Evolutionary conservation across 1,140 invertebrate genomes (phyloP), one percentile per base, ranked within the genome.

Genomic region (Drosophila ohnishii): DNA sequence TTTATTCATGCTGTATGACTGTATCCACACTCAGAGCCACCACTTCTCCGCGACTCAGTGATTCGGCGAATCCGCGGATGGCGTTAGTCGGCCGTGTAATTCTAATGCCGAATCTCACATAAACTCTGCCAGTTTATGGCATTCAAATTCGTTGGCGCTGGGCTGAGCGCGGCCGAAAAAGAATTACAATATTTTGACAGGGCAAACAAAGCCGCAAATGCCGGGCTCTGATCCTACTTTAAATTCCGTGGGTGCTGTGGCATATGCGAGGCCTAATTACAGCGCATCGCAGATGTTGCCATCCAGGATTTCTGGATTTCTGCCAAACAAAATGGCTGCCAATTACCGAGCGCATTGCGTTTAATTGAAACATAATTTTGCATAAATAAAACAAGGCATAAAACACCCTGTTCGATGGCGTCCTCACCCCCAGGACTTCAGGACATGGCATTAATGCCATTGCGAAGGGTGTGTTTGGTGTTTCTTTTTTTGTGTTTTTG

Each of bases 291-390:
- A 90, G 87, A 89, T 90, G 87, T 84, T 80, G 60, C 55, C 65
- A 50, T 63, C 44, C 35, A 39, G 14, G 25, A 35, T 55, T 34
- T 34, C 28, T 11, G 30, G 40, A 30, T 25, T 35, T 44, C 48
- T 45, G 63, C 13, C 40, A 30, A 19, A 42, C 71, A 72, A 72
- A 90, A 87, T 90, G 64, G 55, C 65, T 79, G 67, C 75, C 81
- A 89, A 89, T 89, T 85, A 89, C 85, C 71, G 45, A 34, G 71
- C 81, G 75, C 82, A 81, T 81, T 89, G 57, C 74, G 70, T 85
- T 90, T 89, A 90, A 90, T 90, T 90, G 88, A 90, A 90, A 90
- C 88, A 90, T 90, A 90, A 90, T 90, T 90, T 90, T 88, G 84
- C 84, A 88, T 88, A 88, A 88, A 88, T 88, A 88, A 88, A 88